A percentile compares a stretch with the other conserved stretches of the same genome.
phyloP scores from a whole-genome alignment of 2,797 vertebrate species.

The Myotis planiceps region DNA sequence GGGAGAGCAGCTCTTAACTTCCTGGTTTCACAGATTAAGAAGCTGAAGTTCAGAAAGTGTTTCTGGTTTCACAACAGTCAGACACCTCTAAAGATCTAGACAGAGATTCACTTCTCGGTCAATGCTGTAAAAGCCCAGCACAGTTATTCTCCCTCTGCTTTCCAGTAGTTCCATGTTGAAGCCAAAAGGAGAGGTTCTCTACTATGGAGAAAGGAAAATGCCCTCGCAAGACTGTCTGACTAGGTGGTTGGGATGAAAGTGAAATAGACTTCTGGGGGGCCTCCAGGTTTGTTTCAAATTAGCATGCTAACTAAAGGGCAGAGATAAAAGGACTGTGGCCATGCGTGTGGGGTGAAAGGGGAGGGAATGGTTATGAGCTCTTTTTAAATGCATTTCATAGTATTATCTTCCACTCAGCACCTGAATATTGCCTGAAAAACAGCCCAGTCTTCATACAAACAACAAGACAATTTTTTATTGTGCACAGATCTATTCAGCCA shows the following conservation, averaged over 20 bases:
- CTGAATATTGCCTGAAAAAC: not conserved
- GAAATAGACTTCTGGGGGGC: not conserved
- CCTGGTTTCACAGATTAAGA: not conserved
- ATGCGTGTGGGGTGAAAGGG: not conserved
- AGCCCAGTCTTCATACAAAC: not conserved
- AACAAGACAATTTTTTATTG: not conserved
- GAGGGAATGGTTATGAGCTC: not conserved
- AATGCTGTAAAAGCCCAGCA: not conserved
- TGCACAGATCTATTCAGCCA: slow-evolving; percentile 2
- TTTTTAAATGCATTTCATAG: not conserved
- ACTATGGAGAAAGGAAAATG: not conserved
- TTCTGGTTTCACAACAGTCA: not conserved
- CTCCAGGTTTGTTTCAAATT: slow-evolving; percentile 26
- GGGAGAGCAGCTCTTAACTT: not conserved
- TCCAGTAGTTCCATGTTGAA: not conserved
- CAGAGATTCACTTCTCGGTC: not conserved
- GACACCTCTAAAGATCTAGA: not conserved
- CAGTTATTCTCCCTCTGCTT: not conserved
- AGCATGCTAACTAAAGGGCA: not conserved
- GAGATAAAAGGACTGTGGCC: not conserved
- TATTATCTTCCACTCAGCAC: not conserved
- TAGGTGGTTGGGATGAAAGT: not conserved
- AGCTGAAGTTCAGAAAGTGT: not conserved
- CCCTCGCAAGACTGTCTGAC: not conserved
- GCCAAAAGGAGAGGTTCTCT: not conserved